Percentiles rank a stretch among this genome's conserved stretches.
phyloP scores from a whole-genome alignment of 2,888 invertebrate species.

The Drosophila anceps region DNA sequence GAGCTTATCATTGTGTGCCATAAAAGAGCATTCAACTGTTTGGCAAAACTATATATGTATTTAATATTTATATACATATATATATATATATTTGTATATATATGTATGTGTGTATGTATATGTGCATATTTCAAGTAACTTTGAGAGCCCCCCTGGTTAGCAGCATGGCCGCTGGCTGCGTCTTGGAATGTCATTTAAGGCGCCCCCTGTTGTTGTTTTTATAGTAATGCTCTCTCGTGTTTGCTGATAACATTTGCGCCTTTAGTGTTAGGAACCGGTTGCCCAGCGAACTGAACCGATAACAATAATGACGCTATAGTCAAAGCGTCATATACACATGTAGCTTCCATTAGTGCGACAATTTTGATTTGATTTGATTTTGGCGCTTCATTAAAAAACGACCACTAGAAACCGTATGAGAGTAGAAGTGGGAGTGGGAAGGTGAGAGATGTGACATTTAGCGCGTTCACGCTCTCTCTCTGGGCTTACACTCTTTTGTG shows the following conservation, averaged over 20 bases:
- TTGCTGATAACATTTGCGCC: constrained; percentile 77
- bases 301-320: constrained; percentile 69
- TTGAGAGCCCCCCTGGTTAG: constrained; percentile 30
- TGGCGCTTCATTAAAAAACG: constrained; percentile 66
- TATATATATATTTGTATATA: background rate
- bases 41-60: constrained; percentile 35
- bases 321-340: constrained; percentile 58
- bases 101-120: background rate
- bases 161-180: constrained; percentile 36
- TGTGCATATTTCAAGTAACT: constrained; percentile 8
- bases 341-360: constrained; percentile 44
- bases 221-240: constrained; percentile 40
- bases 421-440: constrained; percentile 3
- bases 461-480: background rate
- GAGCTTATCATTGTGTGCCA: constrained; percentile 55
- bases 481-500: constrained; percentile 26
- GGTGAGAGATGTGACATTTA: constrained; percentile 10
- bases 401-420: constrained; percentile 12
- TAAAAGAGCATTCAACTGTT: constrained; percentile 65
- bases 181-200: constrained; percentile 60
- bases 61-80: background rate
- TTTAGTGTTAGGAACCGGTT: constrained; percentile 51
- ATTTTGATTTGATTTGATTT: constrained; percentile 70
- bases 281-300: constrained; percentile 36
- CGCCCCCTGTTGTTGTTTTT: constrained; percentile 50